Percentiles rank a stretch among this genome's conserved stretches.
Conservation (phyloP, 2,888 invertebrate species). For the Ophioninae sp. region DNA sequence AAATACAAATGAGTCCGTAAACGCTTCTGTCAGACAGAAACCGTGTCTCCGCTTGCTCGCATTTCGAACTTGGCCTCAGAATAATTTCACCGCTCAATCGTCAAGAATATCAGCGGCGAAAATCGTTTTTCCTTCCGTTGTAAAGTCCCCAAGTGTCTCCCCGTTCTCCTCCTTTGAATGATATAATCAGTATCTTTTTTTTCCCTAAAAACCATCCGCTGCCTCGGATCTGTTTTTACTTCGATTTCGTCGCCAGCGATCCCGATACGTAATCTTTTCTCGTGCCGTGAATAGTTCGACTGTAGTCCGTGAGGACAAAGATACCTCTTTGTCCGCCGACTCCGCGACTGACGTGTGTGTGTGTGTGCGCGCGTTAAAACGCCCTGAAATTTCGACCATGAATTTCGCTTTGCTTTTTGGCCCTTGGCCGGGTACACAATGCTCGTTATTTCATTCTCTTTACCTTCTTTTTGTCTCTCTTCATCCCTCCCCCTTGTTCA, state of each 20-base stretch:
- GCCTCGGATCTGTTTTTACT: not conserved
- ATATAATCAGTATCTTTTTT: not conserved
- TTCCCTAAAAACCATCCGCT: not conserved
- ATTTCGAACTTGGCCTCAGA: no score
- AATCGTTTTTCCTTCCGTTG: not conserved
- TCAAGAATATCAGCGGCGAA: not conserved
- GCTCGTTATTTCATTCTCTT: slow-evolving; percentile 15
- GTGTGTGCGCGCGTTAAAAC: not conserved
- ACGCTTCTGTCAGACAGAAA: no score
- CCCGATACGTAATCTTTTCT: not conserved
- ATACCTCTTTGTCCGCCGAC: not conserved
- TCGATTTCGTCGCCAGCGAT: not conserved
- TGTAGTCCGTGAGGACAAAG: not conserved
- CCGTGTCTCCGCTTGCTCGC: not conserved
- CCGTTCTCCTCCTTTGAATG: not conserved
- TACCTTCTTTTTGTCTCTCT: not conserved
- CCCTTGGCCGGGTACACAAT: not conserved
- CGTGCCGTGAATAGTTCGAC: not conserved
- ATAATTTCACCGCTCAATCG: no score
- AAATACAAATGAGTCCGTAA: no score
- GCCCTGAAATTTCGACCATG: not conserved
- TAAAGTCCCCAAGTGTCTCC: not conserved
- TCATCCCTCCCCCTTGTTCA: not conserved
- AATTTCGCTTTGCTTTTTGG: not conserved
- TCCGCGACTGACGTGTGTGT: not conserved